Conservation (phyloP, 2,113 vertebrate species). For the Gasterosteus nipponicus region DNA sequence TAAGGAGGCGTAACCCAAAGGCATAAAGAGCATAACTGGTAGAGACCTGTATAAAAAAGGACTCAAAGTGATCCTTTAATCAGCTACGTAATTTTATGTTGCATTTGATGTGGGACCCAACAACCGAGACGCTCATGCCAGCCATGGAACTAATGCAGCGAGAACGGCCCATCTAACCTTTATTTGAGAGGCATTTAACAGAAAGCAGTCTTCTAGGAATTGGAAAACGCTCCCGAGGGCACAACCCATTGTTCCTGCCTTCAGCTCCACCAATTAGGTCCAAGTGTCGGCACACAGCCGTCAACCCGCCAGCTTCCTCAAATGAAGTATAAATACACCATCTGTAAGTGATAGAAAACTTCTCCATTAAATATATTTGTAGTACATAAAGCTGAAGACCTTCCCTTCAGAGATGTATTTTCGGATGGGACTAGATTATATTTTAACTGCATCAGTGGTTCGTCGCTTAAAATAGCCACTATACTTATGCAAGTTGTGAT, state of each 20-base stretch:
- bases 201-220: slow-evolving; percentile 30
- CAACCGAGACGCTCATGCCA: neutral
- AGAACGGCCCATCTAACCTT: slow-evolving; percentile 3
- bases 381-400: neutral
- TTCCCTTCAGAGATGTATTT: neutral
- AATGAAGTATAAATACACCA: slow-evolving; percentile 20
- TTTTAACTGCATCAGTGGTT: neutral
- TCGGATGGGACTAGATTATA: neutral
- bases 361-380: neutral
- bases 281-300: slow-evolving; percentile 20
- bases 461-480: neutral
- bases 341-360: neutral
- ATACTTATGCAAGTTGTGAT: neutral
- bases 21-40: neutral
- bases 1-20: neutral
- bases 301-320: neutral
- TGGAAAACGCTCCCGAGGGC: neutral
- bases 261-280: slow-evolving; percentile 45
- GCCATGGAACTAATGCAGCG: neutral
- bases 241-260: slow-evolving; percentile 16
- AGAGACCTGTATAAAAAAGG: neutral
- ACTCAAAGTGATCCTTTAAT: too few relatives aligned
- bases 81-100: neutral
- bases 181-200: slow-evolving; percentile 11
- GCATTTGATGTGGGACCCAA: neutral